Conservation (phyloP, 2,888 invertebrate species). For the Oxycera nigricornis region DNA sequence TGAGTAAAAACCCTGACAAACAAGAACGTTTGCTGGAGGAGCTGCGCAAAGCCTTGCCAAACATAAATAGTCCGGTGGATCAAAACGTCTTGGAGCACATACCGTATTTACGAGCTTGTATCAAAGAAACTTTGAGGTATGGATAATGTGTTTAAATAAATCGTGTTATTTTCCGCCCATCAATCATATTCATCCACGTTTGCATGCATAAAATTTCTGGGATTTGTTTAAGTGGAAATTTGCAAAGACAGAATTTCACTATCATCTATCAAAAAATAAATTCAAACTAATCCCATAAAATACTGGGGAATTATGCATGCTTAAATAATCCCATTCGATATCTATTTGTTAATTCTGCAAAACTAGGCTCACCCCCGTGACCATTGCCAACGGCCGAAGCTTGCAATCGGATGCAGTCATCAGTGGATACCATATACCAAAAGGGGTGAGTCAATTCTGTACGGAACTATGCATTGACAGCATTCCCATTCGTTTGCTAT, state of each 20-base stretch:
- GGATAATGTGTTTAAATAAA: no score
- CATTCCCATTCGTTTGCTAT: neutral
- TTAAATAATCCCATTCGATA: no score
- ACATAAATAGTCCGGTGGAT: slow-evolving; percentile 65
- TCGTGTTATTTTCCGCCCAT: no score
- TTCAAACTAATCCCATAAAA: no score
- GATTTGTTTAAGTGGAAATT: neutral
- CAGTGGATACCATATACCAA: slow-evolving; percentile 79
- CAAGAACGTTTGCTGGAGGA: slow-evolving; percentile 72
- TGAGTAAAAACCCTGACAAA: slow-evolving; percentile 73
- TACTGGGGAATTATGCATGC: no score
- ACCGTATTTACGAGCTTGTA: slow-evolving; percentile 76
- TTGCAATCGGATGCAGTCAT: slow-evolving; percentile 77
- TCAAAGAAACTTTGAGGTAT: slow-evolving; percentile 78
- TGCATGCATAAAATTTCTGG: neutral
- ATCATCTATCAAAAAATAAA: no score
- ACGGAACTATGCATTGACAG: neutral
- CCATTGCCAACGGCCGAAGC: slow-evolving; percentile 80
- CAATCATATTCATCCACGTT: neutral
- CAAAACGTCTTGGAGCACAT: slow-evolving; percentile 69
- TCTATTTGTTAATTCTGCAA: no score
- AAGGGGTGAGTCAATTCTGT: slow-evolving; percentile 70
- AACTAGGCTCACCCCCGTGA: slow-evolving; percentile 85
- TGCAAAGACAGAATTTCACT: no score
- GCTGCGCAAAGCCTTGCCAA: slow-evolving; percentile 66